phyloP scores from a whole-genome alignment of 2,113 vertebrate species.

The Fregetta grallaria region DNA sequence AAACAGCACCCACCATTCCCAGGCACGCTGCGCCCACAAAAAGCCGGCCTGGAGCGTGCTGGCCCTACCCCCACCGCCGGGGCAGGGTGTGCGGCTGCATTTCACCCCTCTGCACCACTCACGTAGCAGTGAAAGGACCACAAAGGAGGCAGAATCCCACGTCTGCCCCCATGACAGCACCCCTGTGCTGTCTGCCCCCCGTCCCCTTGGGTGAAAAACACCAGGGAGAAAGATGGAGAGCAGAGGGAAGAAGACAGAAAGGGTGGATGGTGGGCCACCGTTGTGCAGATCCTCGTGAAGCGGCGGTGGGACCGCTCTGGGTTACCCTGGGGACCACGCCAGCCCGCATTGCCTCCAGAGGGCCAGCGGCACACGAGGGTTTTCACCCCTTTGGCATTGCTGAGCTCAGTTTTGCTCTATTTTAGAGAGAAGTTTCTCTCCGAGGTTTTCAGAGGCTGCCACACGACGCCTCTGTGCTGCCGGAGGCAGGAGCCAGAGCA shows the following conservation, averaged over 20 bases:
- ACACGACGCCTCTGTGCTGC: background rate
- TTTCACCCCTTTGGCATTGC: background rate
- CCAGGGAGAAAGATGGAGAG: background rate
- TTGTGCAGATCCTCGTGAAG: background rate
- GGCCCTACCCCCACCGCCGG: background rate
- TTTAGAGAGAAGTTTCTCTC: background rate
- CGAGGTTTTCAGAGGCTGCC: background rate
- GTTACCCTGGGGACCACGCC: background rate
- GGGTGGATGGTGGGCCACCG: background rate
- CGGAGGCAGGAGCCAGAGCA: background rate
- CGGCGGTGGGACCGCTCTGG: background rate
- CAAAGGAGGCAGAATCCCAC: background rate
- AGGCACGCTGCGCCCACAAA: background rate
- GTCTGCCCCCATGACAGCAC: accelerated
- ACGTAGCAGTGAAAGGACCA: background rate
- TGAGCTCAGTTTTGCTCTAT: background rate
- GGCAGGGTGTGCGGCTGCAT: background rate
- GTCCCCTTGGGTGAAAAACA: accelerated
- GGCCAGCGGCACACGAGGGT: background rate
- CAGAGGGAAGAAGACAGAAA: background rate
- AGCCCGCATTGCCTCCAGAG: background rate
- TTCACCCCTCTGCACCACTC: background rate
- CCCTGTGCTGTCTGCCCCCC: background rate
- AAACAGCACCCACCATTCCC: background rate
- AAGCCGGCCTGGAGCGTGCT: background rate